Base-by-base conservation (phyloP, 2,113 vertebrate species). In the Trichomycterus rosablanca region DNA sequence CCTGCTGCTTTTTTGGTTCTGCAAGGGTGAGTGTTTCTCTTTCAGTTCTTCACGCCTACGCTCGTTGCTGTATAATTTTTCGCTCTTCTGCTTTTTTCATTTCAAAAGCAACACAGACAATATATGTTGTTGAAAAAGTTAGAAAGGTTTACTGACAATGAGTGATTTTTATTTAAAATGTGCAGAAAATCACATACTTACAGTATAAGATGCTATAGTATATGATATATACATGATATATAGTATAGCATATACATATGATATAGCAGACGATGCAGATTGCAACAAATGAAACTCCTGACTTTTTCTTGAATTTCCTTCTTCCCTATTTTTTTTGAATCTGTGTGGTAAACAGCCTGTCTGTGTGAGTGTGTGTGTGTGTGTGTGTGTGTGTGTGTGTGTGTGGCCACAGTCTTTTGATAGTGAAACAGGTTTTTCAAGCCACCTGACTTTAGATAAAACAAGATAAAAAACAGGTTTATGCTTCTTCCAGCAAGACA, bases 371-470 rank as follows among this genome's bases (percentile, higher is more conserved):
- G 39, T n/a, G 2, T 30, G 58, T 66, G 12, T n/a, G 4, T 30
- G 58, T 66, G 12, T 30, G 26, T 30, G 26, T 30, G 26, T 30
- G 26, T 30, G 26, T 30, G 26, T 30, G 26, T 30, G 26, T n/a
- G 4, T 30, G 58, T 66, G 12, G 7, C 5, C 11, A n/a, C 15
- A 14, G 34, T 61, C 44, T 54, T 58, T 62, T 45, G 65, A 65
- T 49, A 71, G 51, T 19, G 51, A 65, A 78, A 76, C 76, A 68
- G 74, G 74, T 78, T 76, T 76, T 74, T 74, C 76, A 70, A 67
- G 74, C 68, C 63, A 43, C 42, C 67, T 55, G 54, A 48, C 66
- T 72, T 40, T 37, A 59, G 66, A 75, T 66, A 37, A 51, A 62
- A 19, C 35, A 11, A 72, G 73, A 75, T 75, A 72, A 69, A 66